Evolutionary conservation across 2,113 vertebrate species (phyloP).

Genomic region (Echinops telfairi): DNA sequence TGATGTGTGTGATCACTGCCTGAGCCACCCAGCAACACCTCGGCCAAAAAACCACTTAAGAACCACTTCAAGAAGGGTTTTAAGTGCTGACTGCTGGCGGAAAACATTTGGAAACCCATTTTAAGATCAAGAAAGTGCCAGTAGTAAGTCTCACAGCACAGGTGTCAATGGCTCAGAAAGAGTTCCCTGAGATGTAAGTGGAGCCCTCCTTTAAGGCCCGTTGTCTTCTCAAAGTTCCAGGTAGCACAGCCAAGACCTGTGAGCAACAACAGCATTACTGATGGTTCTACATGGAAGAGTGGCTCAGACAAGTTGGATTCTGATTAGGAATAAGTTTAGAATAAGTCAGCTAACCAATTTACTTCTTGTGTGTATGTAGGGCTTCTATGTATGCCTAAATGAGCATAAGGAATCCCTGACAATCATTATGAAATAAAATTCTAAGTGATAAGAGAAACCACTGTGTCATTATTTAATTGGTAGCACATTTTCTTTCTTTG

Average conservation of each 20-base stretch:
- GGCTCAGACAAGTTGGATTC: background rate
- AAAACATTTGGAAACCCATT: background rate
- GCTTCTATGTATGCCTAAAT: background rate
- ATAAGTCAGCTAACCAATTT: background rate
- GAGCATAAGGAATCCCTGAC: background rate
- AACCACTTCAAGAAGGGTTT: background rate
- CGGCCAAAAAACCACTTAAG: background rate
- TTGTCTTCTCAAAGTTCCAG: background rate
- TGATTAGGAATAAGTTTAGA: background rate
- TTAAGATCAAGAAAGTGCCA: background rate
- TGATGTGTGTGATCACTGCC: background rate
- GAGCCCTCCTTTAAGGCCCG: background rate
- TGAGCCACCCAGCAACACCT: too few species aligned
- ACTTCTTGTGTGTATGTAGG: background rate
- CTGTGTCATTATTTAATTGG: background rate
- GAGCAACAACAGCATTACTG: too few species aligned
- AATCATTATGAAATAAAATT: background rate
- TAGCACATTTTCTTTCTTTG: background rate
- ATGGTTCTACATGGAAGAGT: background rate
- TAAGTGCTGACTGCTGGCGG: background rate
- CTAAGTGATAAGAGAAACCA: background rate
- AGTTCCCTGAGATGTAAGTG: background rate
- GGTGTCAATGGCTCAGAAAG: background rate
- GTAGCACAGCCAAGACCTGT: background rate
- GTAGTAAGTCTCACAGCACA: background rate